Conservation (phyloP, 2,797 vertebrate species). For the Darevskia mixta region DNA sequence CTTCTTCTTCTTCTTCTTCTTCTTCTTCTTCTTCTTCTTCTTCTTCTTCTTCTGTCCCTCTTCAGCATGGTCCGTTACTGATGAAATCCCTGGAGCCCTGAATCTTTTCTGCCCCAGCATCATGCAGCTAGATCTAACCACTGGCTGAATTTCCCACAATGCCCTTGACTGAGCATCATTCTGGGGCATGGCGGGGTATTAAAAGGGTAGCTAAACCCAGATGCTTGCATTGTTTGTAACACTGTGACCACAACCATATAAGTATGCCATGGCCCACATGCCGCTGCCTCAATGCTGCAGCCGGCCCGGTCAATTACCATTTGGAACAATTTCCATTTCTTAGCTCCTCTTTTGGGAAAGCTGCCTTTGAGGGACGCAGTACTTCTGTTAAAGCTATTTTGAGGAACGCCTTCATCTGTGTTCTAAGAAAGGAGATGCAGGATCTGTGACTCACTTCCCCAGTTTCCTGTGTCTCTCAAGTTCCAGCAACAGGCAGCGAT, state of each 20-base stretch:
- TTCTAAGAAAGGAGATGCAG: not conserved
- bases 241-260: not conserved
- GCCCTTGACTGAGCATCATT: not conserved
- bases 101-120: no score
- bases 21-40: fast-evolving
- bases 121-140: not conserved
- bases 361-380: not conserved
- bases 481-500: not conserved
- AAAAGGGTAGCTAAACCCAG: not conserved
- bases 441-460: not conserved
- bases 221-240: not conserved
- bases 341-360: not conserved
- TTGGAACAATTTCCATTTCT: not conserved
- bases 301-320: not conserved
- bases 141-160: not conserved
- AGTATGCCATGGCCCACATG: not conserved
- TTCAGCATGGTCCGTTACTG: no score
- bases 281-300: no score
- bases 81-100: no score
- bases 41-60: no score
- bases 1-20: no score
- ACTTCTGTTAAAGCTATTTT: not conserved
- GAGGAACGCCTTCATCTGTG: not conserved
- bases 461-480: not conserved
- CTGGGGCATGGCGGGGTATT: not conserved